Percentiles rank a stretch among this genome's conserved stretches.
Conservation (phyloP, 1,140 invertebrate species). For the Aphaenogaster floridana region DNA sequence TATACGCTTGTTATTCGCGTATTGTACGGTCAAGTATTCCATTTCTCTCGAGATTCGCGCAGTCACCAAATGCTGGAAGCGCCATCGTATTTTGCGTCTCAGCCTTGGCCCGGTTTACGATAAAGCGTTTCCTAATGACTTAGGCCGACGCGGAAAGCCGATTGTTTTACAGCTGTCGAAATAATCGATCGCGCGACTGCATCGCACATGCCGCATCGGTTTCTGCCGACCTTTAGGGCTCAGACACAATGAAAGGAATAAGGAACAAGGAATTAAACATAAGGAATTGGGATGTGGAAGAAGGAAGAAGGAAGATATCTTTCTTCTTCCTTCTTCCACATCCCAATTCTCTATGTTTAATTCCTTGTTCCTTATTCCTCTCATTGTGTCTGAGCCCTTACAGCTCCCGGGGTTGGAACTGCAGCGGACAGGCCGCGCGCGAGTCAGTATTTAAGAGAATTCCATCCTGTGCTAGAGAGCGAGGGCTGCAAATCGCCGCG, state of each 20-base stretch:
- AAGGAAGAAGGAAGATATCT: too few species aligned
- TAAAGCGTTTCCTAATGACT: conserved; percentile 40
- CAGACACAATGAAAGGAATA: too few species aligned
- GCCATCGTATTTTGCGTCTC: conserved; percentile 34
- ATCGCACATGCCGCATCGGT: conserved; percentile 19
- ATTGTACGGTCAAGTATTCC: background rate
- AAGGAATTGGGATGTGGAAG: too few species aligned
- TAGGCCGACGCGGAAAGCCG: conserved; percentile 25
- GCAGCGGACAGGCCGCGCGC: conserved; percentile 43
- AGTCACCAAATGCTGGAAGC: conserved; percentile 26
- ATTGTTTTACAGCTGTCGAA: conserved; percentile 38
- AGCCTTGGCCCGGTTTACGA: conserved; percentile 64
- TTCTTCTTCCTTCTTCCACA: too few species aligned
- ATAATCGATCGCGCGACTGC: conserved; percentile 26
- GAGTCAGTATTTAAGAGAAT: conserved; percentile 14
- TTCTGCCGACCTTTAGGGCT: conserved; percentile 3
- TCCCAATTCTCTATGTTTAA: too few species aligned
- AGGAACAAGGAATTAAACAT: too few species aligned
- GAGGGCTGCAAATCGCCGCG: conserved; percentile 7
- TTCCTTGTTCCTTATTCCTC: too few species aligned
- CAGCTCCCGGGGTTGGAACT: background rate
- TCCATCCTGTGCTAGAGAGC: conserved; percentile 33
- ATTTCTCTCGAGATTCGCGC: conserved; percentile 28
- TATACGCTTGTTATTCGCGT: background rate
- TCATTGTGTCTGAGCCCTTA: too few species aligned